Percentiles rank a stretch among this genome's conserved stretches.
Conservation (phyloP, 2,888 invertebrate species). For the Leptopterna dolabrata region DNA sequence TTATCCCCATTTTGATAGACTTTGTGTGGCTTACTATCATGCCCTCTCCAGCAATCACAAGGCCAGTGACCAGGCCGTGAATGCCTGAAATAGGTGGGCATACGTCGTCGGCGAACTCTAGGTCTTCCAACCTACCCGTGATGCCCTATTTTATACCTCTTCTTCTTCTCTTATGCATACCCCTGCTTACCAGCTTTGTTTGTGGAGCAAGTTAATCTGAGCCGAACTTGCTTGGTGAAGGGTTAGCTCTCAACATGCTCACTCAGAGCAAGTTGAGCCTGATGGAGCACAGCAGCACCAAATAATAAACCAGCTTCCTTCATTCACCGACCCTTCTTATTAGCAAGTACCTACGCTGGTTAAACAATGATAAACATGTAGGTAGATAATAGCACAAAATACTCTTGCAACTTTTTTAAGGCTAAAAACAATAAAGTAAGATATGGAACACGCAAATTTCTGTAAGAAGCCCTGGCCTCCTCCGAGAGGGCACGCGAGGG, state of each 20-base stretch:
- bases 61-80: neutral
- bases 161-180: no score
- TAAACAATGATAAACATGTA: neutral
- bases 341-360: neutral
- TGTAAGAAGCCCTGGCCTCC: conserved; percentile 37
- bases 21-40: no score
- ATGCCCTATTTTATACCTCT: no score
- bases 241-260: no score
- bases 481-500: no score
- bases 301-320: neutral
- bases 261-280: no score
- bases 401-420: neutral
- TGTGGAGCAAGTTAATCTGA: no score
- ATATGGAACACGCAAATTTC: neutral
- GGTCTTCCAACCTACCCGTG: neutral
- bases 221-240: no score
- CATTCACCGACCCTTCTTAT: neutral
- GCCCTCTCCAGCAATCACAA: no score
- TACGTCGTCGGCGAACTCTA: neutral
- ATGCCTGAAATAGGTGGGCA: neutral
- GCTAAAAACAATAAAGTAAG: neutral
- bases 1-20: no score
- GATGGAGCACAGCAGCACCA: no score
- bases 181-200: no score
- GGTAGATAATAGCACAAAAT: conserved; percentile 1